Percentiles rank a stretch among this genome's conserved stretches.
Conservation (phyloP, 2,113 vertebrate genomes). For the Garra rufa region DNA sequence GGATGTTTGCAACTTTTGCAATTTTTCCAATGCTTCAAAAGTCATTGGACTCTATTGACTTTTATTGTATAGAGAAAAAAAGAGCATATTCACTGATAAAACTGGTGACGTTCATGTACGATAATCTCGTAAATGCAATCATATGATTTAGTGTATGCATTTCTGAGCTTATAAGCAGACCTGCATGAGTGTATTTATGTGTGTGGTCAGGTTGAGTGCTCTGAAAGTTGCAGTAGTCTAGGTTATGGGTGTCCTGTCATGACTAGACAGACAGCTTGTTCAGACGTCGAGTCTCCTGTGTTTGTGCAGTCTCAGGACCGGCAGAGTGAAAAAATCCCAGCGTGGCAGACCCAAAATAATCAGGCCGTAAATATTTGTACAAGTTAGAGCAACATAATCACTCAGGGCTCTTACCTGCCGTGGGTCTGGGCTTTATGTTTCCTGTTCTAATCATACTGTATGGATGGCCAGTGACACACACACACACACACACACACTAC, state of each 20-base stretch:
- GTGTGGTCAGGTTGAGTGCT: conserved; percentile 4
- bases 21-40: no score
- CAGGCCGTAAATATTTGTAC: conserved; percentile 64
- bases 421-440: conserved; percentile 39
- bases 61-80: no score
- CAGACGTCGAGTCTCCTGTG: conserved; percentile 53
- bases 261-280: conserved; percentile 59
- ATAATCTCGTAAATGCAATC: background rate
- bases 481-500: conserved; percentile 45
- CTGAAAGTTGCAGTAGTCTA: conserved; percentile 41
- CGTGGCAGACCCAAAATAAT: conserved; percentile 58
- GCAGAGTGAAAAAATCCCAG: conserved; percentile 29
- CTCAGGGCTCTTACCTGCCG: conserved; percentile 56
- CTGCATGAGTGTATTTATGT: conserved; percentile 33
- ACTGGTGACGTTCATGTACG: background rate
- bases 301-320: conserved; percentile 52
- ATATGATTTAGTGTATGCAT: background rate
- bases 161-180: background rate
- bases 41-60: no score
- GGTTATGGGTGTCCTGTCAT: conserved; percentile 57
- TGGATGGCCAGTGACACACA: conserved; percentile 26
- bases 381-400: conserved; percentile 64
- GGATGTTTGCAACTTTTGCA: background rate
- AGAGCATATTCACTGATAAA: background rate
- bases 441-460: conserved; percentile 51